A percentile compares a stretch with the other conserved stretches of the same genome.
Conservation (phyloP, 2,888 invertebrate species). For the Drosophila fulvimacula region DNA sequence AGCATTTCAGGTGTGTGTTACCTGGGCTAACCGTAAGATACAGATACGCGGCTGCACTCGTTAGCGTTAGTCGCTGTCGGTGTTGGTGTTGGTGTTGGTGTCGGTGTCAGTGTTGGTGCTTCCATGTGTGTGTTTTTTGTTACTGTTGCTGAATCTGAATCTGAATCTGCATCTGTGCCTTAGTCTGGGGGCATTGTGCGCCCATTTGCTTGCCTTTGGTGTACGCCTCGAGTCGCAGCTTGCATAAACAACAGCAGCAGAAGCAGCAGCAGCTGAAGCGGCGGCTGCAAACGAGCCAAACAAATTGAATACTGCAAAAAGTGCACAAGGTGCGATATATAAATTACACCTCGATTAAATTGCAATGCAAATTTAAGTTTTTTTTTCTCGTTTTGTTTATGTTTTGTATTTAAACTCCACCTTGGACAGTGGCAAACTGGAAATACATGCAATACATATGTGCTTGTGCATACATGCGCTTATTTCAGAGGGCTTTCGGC, state of each 20-base stretch:
- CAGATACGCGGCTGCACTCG: conserved; percentile 71
- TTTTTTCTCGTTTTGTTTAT: neutral
- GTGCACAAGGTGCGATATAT: conserved; percentile 63
- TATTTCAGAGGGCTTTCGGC: conserved; percentile 15
- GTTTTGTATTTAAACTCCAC: conserved; percentile 7
- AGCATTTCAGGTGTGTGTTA: conserved; percentile 40
- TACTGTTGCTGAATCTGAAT: conserved; percentile 29
- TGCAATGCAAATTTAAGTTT: conserved; percentile 62
- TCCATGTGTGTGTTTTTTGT: conserved; percentile 8
- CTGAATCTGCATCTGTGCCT: conserved; percentile 22
- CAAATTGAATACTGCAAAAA: conserved; percentile 56
- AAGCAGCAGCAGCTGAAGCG: conserved; percentile 26
- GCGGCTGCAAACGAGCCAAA: conserved; percentile 39
- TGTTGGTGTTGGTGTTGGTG: conserved; percentile 1
- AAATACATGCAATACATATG: conserved; percentile 15
- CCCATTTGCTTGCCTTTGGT: conserved; percentile 56
- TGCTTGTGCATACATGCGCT: conserved; percentile 4
- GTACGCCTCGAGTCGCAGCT: conserved; percentile 44
- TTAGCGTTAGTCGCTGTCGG: conserved; percentile 50
- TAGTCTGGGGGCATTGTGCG: conserved; percentile 55
- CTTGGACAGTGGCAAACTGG: conserved; percentile 36
- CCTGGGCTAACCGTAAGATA: conserved; percentile 64
- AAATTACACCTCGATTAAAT: conserved; percentile 69
- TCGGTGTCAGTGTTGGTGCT: neutral
- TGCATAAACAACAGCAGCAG: conserved; percentile 69